Evolutionary conservation across 2,113 vertebrate genomes (phyloP), one percentile per base, ranked within the genome.

Genomic region (Epinephelus moara): DNA sequence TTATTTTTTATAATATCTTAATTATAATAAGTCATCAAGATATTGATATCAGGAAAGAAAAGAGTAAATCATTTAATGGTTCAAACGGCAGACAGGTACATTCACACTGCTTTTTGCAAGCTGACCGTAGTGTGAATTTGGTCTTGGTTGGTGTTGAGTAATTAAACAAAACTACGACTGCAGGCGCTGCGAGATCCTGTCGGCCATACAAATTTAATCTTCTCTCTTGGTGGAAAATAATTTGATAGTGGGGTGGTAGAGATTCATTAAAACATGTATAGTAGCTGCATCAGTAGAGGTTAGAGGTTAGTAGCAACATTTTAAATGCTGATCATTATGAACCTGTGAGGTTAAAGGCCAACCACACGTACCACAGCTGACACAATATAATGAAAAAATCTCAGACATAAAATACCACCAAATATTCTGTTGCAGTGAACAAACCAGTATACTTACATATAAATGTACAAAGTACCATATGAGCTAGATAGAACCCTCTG

Each of bases 391-490:
- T n/a, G 70, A 47, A 74, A 80, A 81, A 75, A 70, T 55, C 14
- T 77, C 25, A 19, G 61, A 90, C 72, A 33, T 15, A 69, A 75
- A 74, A 90, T 77, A 78, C 68, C 82, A 75, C 75, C 85, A 85
- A 45, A 60, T 70, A 17, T 80, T 64, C 75, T 75, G 70, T 27
- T 70, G 80, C 72, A 61, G 70, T 53, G 57, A 85, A 78, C 76
- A 86, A 73, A 82, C 78, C 63, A 81, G 74, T 57, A 81, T n/a
- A 89, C 78, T 80, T 81, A 88, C 73, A 81, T 76, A 70, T 30
- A 83, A 76, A 87, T 84, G 80, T 81, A 78, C 82, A 92, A 88
- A 82, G 88, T 87, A 85, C 78, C 84, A 70, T 47, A 68, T 62
- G 85, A 86, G 86, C 81, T 86, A 75, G 57, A 85, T 61, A 53